phyloP scores from a whole-genome alignment of 2,113 vertebrate species.

The Archilochus colubris region DNA sequence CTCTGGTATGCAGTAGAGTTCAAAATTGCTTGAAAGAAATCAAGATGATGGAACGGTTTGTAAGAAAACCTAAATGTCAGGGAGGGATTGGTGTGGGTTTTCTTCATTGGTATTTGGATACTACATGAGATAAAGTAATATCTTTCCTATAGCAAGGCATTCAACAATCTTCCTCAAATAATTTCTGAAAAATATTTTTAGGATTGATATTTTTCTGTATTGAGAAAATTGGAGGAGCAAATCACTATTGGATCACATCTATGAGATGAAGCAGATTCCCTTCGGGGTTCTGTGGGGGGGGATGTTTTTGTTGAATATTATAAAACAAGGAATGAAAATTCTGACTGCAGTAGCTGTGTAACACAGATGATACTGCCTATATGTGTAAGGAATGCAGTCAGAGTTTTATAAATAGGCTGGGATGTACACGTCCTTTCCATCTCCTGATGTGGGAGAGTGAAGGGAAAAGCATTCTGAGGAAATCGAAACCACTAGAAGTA shows the following conservation, averaged over 20 bases:
- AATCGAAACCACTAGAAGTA: background rate
- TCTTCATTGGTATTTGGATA: background rate
- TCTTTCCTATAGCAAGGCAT: background rate
- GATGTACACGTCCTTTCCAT: background rate
- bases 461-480: background rate
- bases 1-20: background rate
- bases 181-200: background rate
- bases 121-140: background rate
- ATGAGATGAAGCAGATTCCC: background rate
- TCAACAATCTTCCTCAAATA: background rate
- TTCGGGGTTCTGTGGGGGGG: background rate
- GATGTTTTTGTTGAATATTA: background rate
- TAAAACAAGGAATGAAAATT: background rate
- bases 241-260: background rate
- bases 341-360: background rate
- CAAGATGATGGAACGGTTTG: background rate
- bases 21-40: background rate
- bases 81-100: background rate
- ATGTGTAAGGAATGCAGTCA: background rate
- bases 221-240: background rate
- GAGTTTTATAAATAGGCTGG: fast-evolving
- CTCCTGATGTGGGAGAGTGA: background rate
- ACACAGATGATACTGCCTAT: background rate
- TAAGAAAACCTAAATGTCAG: background rate
- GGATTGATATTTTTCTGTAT: background rate